Conservation (phyloP, 2,797 vertebrate genomes). For the Gymnothorax reevesii region DNA sequence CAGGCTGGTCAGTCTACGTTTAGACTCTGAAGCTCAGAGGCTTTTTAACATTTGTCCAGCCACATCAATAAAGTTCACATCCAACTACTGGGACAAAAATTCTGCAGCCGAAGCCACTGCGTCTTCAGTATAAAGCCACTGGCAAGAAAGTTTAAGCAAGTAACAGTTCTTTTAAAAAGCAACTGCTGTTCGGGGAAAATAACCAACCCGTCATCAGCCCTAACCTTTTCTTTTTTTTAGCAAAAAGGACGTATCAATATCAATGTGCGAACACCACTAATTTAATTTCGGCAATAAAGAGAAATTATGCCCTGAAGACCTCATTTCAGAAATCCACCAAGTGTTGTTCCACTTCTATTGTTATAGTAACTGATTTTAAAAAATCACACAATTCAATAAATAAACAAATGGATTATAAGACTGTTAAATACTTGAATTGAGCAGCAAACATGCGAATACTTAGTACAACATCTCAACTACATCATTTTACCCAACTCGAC, state of each 20-base stretch:
- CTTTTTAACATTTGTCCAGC: slow-evolving; percentile 59
- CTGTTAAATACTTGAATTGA: not conserved
- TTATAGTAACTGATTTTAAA: not conserved
- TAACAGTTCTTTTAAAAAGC: not conserved
- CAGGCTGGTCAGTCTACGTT: slow-evolving; percentile 43
- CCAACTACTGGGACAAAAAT: not conserved
- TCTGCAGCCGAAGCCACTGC: not conserved
- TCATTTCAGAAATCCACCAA: not conserved
- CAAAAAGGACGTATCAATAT: not conserved
- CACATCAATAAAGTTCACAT: slow-evolving; percentile 30
- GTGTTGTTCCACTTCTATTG: not conserved
- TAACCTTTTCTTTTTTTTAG: not conserved
- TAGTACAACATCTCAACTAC: not conserved
- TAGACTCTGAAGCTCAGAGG: slow-evolving; percentile 47
- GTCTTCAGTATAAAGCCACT: not conserved
- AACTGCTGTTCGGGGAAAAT: not conserved
- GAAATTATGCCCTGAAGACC: not conserved
- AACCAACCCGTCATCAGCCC: not conserved
- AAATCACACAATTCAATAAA: not conserved
- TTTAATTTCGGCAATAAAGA: not conserved
- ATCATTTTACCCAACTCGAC: not conserved
- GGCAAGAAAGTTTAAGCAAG: not conserved
- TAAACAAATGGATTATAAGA: not conserved
- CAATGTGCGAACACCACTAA: not conserved
- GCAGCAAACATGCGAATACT: not conserved